phyloP scores from a whole-genome alignment of 2,888 invertebrate genomes.

The Euzophera pinguis region DNA sequence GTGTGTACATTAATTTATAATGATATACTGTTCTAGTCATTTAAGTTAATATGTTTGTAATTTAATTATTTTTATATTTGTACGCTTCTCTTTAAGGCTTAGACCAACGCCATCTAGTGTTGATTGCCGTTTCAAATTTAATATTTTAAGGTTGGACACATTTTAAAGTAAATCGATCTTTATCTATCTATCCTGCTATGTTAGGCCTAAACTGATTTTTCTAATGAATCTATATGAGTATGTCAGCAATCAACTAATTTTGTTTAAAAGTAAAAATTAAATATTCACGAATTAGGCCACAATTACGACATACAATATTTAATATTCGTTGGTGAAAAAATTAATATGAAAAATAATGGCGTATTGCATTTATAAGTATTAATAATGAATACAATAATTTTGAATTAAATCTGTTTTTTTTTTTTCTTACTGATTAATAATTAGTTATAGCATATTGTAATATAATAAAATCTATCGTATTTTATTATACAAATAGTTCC shows the following conservation, averaged over 20 bases:
- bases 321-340: too few species aligned
- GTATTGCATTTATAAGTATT: too few species aligned
- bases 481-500: background rate
- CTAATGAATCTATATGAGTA: too few species aligned
- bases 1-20: background rate
- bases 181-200: background rate
- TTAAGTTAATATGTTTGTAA: constrained; percentile 2
- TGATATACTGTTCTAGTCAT: constrained; percentile 1
- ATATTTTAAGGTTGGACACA: background rate
- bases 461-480: background rate
- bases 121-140: background rate
- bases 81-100: background rate
- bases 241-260: too few species aligned
- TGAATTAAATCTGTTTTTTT: too few species aligned
- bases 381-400: too few species aligned
- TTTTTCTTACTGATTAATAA: too few species aligned
- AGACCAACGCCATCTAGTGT: background rate
- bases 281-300: too few species aligned
- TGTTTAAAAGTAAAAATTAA: too few species aligned
- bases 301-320: too few species aligned
- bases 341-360: too few species aligned
- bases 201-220: constrained; percentile 1
- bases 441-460: background rate
- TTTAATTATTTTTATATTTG: constrained; percentile 4
- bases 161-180: background rate